Base-by-base conservation (phyloP, 2,797 vertebrate species). In the Phylloscopus collybita region DNA sequence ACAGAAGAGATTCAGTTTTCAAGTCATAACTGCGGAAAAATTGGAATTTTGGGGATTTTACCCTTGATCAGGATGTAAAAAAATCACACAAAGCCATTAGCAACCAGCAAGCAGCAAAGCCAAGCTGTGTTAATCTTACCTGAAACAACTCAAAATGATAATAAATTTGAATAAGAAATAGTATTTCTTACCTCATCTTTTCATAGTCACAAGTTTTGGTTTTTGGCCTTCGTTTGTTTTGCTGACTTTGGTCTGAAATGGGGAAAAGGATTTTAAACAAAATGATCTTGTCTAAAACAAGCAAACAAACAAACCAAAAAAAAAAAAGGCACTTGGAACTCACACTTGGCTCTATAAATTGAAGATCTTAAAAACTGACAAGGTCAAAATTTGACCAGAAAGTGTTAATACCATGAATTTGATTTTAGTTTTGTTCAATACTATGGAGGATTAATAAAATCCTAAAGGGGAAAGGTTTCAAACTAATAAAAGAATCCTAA, bases 141-240 rank as follows among this genome's bases (percentile, higher is more conserved):
- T 5, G 27, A 84, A 86, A 19, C 16, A 69, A 50, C 5, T 18
- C 29, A 27, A 36, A 78, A 18, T 8, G 18, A 15, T 6, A 38
- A 44, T 0, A 18, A 9, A 44, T 27, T 5, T 18, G 0, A 18
- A 86, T 34, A 70, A 32, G 10, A 86, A 84, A n/a, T 13, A 26
- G 22, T 7, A 64, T 54, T 75, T 62, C 88, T 89, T 95, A 98
- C 98, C 86, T 97, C 4, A 49, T 66, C 51, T 96, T 98, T 75
- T 97, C 97, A 88, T 80, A 59, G 44, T 97, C 97, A 91, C 71
- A 70, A 15, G 62, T 61, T 93, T 95, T 97, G 32, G 60, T 5
- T 85, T 95, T 98, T 53, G 81, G 47, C 85, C 67, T 98, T 90
- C 85, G 95, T 96, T 95, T 97, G 74, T 92, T 95, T 85, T 96